A percentile compares a stretch with the other conserved stretches of the same genome.
phyloP scores from a whole-genome alignment of 2,113 vertebrate genomes.

The Sinocyclocheilus anshuiensis region DNA sequence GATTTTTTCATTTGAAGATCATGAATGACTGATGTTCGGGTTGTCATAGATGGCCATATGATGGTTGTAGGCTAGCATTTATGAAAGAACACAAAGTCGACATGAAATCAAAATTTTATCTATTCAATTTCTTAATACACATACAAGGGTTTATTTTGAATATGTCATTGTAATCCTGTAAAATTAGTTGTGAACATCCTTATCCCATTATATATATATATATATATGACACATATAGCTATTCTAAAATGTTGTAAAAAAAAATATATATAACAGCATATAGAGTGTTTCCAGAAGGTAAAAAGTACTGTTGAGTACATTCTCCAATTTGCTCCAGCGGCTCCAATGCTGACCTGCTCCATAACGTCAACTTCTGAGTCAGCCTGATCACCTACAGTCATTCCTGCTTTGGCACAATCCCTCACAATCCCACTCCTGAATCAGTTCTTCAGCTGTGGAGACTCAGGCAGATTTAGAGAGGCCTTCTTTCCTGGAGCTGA shows the following conservation, averaged over 20 bases:
- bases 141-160: too few relatives aligned
- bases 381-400: constrained; percentile 58
- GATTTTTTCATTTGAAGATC: constrained; percentile 6
- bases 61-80: not conserved
- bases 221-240: constrained; percentile 17
- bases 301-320: constrained; percentile 46
- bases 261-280: constrained; percentile 44
- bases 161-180: too few relatives aligned
- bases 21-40: too few relatives aligned
- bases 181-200: too few relatives aligned
- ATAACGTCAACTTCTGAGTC: constrained; percentile 50
- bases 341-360: constrained; percentile 44
- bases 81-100: not conserved
- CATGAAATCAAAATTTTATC: not conserved
- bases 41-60: too few relatives aligned
- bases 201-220: too few relatives aligned
- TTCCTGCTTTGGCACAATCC: constrained; percentile 44
- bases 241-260: constrained; percentile 65
- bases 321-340: constrained; percentile 12
- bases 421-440: constrained; percentile 39
- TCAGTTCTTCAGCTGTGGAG: constrained; percentile 23
- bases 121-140: not conserved
- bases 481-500: constrained; percentile 38
- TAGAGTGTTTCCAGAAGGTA: constrained; percentile 58
- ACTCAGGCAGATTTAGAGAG: constrained; percentile 45